Conservation (phyloP, 2,113 vertebrate species). For the Piaya cayana region DNA sequence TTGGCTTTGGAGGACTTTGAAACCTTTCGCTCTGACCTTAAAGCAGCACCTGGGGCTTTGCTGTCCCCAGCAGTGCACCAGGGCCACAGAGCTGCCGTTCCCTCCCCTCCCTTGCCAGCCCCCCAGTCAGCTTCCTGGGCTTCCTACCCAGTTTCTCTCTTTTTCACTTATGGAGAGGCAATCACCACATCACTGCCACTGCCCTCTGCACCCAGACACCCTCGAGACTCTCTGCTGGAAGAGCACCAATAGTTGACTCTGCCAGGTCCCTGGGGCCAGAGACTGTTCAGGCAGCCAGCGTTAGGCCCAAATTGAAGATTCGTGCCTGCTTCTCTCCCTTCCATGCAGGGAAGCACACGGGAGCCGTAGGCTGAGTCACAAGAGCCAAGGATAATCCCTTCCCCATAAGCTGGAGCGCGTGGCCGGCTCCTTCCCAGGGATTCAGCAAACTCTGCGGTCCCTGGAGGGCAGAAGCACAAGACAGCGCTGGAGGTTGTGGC, state of each 20-base stretch:
- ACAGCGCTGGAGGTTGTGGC: neutral
- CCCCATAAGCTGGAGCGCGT: neutral
- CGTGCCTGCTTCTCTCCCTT: neutral
- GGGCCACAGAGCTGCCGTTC: accelerated
- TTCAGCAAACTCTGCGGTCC: neutral
- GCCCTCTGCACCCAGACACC: accelerated
- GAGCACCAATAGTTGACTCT: accelerated
- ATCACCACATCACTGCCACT: neutral
- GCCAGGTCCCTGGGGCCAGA: neutral
- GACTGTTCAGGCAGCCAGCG: too few relatives aligned
- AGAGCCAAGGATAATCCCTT: neutral
- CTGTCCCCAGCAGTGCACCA: accelerated
- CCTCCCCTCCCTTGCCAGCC: neutral
- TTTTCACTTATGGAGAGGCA: neutral
- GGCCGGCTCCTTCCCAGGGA: neutral
- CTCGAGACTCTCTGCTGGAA: accelerated
- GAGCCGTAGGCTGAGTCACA: neutral
- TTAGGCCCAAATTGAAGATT: neutral
- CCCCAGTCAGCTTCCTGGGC: neutral
- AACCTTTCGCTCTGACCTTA: neutral
- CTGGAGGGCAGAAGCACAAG: neutral
- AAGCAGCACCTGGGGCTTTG: neutral
- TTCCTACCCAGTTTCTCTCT: neutral
- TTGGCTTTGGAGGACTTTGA: accelerated
- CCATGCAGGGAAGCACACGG: neutral